Conservation (phyloP, 2,888 invertebrate species). For the Homarus gammarus region DNA sequence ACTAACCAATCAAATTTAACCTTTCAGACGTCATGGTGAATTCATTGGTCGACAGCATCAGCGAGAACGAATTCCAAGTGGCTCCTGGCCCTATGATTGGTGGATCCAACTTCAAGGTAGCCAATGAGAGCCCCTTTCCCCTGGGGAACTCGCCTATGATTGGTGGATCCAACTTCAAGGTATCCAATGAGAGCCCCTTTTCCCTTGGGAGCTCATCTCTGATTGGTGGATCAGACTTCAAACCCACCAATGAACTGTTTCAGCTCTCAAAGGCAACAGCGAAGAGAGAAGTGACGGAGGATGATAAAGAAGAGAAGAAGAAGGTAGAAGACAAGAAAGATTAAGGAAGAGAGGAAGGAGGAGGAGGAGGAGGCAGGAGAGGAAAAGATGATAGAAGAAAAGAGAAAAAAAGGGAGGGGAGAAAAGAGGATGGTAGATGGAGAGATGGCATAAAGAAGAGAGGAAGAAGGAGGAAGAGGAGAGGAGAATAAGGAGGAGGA, state of each 20-base stretch:
- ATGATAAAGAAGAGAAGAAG: neutral
- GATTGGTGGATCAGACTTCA: conserved; percentile 21
- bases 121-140: conserved; percentile 27
- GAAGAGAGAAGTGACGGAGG: conserved; percentile 41
- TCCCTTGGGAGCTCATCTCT: conserved; percentile 1
- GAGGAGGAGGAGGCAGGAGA: neutral
- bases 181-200: conserved; percentile 26
- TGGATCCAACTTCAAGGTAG: conserved; percentile 22
- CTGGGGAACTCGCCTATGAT: conserved; percentile 14
- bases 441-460: too few relatives aligned
- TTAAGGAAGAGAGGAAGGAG: neutral
- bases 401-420: neutral
- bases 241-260: conserved; percentile 23
- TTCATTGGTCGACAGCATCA: conserved; percentile 86
- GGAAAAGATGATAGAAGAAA: neutral
- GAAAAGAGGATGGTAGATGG: conserved; percentile 10
- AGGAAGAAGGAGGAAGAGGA: too few relatives aligned
- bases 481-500: too few relatives aligned
- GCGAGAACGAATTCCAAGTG: conserved; percentile 86
- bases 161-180: conserved; percentile 23
- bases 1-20: neutral
- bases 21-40: conserved; percentile 86
- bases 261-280: conserved; percentile 42
- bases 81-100: conserved; percentile 79
- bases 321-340: neutral